These are phyloP conservation scores for Gambelia wislizenii DNA, from an alignment of 2,797 vertebrate species.

Conservation along the genomic window DNA sequence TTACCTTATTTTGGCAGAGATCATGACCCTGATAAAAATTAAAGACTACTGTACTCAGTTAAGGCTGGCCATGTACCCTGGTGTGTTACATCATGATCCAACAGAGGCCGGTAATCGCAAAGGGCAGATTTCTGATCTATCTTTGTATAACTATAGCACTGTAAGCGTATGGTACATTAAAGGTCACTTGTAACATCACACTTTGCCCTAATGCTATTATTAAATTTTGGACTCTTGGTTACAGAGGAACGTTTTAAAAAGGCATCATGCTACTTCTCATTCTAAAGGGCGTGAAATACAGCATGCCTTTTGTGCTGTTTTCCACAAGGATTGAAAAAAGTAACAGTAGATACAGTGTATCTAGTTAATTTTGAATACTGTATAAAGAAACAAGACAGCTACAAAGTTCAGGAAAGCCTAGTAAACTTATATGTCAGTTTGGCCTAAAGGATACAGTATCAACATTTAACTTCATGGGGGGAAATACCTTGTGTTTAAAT, in stretches of 20 bases:
- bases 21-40: neutral
- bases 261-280: neutral
- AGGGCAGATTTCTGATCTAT: conserved; percentile 28
- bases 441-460: neutral
- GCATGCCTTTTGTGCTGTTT: neutral
- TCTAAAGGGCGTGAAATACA: neutral
- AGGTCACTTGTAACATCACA: conserved; percentile 45
- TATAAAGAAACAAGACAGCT: neutral
- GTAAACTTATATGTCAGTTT: neutral
- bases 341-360: neutral
- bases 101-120: neutral
- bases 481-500: no score
- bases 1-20: neutral
- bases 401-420: neutral
- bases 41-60: neutral
- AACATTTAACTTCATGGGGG: neutral
- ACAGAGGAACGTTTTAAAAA: conserved; percentile 1
- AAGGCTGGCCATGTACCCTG: neutral
- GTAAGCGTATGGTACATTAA: conserved; percentile 7
- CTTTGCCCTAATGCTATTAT: conserved; percentile 42
- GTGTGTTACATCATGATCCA: neutral
- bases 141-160: conserved; percentile 6
- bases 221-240: conserved; percentile 15
- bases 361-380: neutral
- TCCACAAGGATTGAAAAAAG: neutral